A percentile compares a stretch with the other conserved stretches of the same genome.
Conservation (phyloP, 53 echinoderm and acorn worm species). For the Zoroaster sp. region DNA sequence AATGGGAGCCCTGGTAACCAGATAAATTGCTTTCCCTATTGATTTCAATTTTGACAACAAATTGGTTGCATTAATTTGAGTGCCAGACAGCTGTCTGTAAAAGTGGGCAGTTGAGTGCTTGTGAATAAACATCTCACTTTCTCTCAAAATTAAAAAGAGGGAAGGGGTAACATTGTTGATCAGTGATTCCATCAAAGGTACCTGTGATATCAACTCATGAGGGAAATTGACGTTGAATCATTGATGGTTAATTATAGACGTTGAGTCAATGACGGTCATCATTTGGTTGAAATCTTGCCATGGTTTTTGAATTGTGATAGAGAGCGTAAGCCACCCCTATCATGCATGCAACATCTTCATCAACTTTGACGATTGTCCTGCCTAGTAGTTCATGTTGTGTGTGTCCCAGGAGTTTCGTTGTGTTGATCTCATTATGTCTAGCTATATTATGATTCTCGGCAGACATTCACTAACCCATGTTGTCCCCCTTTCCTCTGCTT, state of each 20-base stretch:
- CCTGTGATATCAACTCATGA: too few relatives aligned
- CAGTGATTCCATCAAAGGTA: background rate
- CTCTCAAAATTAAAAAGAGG: background rate
- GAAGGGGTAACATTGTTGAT: background rate
- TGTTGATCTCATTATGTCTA: constrained; percentile 28
- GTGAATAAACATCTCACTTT: background rate
- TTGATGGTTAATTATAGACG: too few relatives aligned
- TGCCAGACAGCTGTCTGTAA: background rate
- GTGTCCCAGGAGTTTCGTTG: background rate
- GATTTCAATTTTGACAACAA: background rate
- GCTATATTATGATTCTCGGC: constrained; percentile 37
- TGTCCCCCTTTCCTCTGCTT: background rate
- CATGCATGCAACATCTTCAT: constrained; percentile 48
- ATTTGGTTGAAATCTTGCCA: background rate
- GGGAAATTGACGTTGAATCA: too few relatives aligned
- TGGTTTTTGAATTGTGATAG: constrained; percentile 5
- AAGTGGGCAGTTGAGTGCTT: background rate
- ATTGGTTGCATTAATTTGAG: background rate
- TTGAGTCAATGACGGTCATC: background rate
- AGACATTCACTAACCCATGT: constrained; percentile 48
- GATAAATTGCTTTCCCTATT: constrained; percentile 10
- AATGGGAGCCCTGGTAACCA: background rate
- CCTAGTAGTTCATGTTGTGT: constrained; percentile 8
- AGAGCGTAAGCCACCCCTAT: constrained; percentile 13
- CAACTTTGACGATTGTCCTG: constrained; percentile 14